Conservation (phyloP, 2,888 invertebrate genomes). For the Drosophila infuscata region DNA sequence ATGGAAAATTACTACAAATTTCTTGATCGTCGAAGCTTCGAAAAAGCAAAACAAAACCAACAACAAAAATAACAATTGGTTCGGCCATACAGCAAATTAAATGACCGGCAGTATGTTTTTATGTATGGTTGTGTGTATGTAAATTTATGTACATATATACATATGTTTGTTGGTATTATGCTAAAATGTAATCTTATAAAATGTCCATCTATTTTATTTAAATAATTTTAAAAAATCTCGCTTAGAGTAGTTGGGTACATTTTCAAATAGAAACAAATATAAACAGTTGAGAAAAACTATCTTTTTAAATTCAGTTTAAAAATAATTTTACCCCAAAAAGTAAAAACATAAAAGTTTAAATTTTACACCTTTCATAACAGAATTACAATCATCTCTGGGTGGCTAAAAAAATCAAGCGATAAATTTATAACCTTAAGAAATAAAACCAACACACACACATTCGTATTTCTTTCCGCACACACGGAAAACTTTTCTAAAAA, state of each 20-base stretch:
- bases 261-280: background rate
- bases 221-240: background rate
- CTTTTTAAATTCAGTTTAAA: background rate
- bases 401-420: conserved; percentile 19
- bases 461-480: conserved; percentile 13
- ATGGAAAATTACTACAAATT: conserved; percentile 76
- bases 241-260: background rate
- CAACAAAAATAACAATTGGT: conserved; percentile 56
- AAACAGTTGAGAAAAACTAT: background rate
- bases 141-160: conserved; percentile 3
- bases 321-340: background rate
- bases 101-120: conserved; percentile 49
- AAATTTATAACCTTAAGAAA: conserved; percentile 44
- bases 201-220: conserved; percentile 1
- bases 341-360: background rate
- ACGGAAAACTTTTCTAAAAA: conserved; percentile 22
- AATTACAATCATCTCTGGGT: background rate
- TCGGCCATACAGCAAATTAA: conserved; percentile 59
- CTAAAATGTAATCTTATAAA: conserved; percentile 40
- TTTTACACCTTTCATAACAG: background rate
- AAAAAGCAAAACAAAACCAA: conserved; percentile 41
- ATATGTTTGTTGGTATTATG: conserved; percentile 18
- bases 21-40: conserved; percentile 48
- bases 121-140: background rate
- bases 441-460: conserved; percentile 13